phyloP scores from a whole-genome alignment of 1,140 invertebrate species.

The Dreissena polymorpha region DNA sequence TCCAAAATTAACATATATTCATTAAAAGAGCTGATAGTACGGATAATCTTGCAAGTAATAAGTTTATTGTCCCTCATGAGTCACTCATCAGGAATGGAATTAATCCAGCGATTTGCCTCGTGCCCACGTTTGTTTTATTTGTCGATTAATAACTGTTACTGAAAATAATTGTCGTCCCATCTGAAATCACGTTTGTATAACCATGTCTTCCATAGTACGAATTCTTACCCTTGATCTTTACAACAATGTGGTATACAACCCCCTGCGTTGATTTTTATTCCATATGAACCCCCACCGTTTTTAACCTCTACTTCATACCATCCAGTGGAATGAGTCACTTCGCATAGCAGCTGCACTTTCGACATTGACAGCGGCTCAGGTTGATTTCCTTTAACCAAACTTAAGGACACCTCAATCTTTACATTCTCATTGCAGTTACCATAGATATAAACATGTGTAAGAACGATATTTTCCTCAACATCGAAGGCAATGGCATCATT shows the following conservation, averaged over 20 bases:
- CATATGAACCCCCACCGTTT: conserved; percentile 31
- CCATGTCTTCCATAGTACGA: conserved; percentile 44
- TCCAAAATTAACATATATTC: too few relatives aligned
- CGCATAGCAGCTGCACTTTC: not conserved
- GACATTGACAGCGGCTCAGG: not conserved
- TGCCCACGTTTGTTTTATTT: conserved; percentile 29
- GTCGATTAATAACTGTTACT: conserved; percentile 30
- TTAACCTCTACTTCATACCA: conserved; percentile 35
- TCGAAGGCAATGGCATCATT: conserved; percentile 34
- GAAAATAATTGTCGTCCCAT: conserved; percentile 17
- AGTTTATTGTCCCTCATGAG: too few relatives aligned
- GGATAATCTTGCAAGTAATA: too few relatives aligned
- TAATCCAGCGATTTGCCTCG: conserved; percentile 38
- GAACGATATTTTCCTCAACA: conserved; percentile 10
- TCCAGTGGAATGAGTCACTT: not conserved
- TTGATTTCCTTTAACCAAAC: conserved; percentile 6
- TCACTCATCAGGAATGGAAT: not conserved
- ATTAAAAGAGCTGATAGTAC: too few relatives aligned
- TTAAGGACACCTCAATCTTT: conserved; percentile 14
- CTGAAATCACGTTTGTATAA: conserved; percentile 13
- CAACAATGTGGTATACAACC: conserved; percentile 32
- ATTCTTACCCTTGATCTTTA: conserved; percentile 22
- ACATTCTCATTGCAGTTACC: conserved; percentile 31
- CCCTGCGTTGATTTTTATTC: conserved; percentile 21
- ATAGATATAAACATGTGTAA: conserved; percentile 30